A percentile compares a stretch with the other conserved stretches of the same genome.
Conservation (phyloP, 1,140 invertebrate species). For the Eulimnadia texana region DNA sequence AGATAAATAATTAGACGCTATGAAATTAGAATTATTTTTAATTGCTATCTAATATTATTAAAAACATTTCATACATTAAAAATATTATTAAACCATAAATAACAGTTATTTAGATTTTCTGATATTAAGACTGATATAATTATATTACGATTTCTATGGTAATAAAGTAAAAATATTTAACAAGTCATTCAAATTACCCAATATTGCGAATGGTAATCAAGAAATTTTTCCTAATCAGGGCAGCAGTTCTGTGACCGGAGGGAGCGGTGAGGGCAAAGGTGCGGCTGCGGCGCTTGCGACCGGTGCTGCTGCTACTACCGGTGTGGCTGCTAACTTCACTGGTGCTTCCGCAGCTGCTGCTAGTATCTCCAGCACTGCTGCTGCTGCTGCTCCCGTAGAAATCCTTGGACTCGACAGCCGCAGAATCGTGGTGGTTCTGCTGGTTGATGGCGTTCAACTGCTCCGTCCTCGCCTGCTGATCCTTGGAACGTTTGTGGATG, state of each 20-base stretch:
- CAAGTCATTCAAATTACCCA: conserved; percentile 51
- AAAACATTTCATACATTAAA: background rate
- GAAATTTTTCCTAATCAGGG: conserved; percentile 82
- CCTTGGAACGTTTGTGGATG: background rate
- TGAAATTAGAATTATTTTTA: no score
- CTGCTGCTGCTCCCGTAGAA: background rate
- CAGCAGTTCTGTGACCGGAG: conserved; percentile 26
- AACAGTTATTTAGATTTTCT: background rate
- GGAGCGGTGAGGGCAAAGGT: conserved; percentile 9
- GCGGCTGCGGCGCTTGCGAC: conserved; percentile 8
- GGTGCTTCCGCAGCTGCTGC: conserved; percentile 1
- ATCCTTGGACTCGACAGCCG: background rate
- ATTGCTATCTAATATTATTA: no score
- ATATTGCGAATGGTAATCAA: conserved; percentile 84
- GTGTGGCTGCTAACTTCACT: background rate
- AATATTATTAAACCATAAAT: background rate
- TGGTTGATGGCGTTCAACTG: conserved; percentile 11
- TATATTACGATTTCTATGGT: no score
- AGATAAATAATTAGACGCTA: no score
- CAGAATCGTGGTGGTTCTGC: background rate
- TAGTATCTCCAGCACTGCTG: background rate
- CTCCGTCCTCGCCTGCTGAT: background rate
- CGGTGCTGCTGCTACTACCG: background rate
- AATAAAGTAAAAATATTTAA: no score
- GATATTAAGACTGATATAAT: background rate